phyloP scores from a whole-genome alignment of 2,113 vertebrate genomes.

The Herpailurus yagouaroundi region DNA sequence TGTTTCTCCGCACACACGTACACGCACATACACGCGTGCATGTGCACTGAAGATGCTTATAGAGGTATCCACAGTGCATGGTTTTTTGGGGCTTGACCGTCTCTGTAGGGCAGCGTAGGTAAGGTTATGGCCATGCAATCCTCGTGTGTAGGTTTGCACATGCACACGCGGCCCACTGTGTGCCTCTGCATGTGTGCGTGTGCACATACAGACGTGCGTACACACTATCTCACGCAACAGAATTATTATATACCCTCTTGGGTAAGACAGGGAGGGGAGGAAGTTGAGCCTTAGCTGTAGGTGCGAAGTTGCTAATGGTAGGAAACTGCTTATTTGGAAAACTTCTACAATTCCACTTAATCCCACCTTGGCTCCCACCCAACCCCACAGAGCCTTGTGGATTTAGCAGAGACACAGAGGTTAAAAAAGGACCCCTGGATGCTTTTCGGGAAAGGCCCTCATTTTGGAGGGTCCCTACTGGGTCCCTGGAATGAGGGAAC shows the following conservation, averaged over 20 bases:
- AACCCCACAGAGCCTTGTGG: neutral
- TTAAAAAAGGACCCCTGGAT: neutral
- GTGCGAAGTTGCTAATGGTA: slow-evolving; percentile 40
- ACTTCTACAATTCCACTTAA: neutral
- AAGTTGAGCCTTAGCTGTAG: neutral
- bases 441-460: neutral
- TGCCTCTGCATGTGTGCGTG: fast-evolving
- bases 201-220: neutral
- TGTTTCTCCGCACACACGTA: neutral
- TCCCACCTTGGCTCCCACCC: neutral
- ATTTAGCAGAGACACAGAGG: neutral
- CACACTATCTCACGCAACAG: neutral
- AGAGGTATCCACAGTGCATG: neutral
- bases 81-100: neutral
- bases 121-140: neutral
- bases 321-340: slow-evolving; percentile 41
- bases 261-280: neutral
- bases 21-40: neutral
- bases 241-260: neutral
- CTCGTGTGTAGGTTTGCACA: neutral
- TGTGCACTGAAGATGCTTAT: neutral
- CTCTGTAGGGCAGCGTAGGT: neutral
- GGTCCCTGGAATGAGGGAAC: neutral
- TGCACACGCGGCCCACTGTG: neutral
- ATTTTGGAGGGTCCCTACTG: neutral